These are phyloP conservation scores for Dryobota labecula DNA, from an alignment of 2,888 invertebrate genomes.

Conservation along the genomic window DNA sequence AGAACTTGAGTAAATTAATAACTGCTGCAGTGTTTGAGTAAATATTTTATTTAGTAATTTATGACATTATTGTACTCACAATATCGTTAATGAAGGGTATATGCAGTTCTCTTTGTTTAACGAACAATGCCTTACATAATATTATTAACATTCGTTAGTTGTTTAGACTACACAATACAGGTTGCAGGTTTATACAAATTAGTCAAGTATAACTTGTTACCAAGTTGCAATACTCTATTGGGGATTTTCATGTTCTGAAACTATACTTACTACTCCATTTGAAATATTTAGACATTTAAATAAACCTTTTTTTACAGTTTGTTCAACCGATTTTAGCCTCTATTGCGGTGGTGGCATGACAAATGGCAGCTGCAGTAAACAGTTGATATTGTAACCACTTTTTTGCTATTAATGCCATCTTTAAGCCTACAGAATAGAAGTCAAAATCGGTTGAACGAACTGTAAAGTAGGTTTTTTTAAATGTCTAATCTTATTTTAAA, in stretches of 20 bases:
- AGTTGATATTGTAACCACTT: too few relatives aligned
- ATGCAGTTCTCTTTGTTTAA: constrained; percentile 46
- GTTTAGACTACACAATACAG: constrained; percentile 10
- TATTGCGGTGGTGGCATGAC: too few relatives aligned
- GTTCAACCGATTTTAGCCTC: too few relatives aligned
- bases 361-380: too few relatives aligned
- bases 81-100: constrained; percentile 46
- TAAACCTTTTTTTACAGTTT: too few relatives aligned
- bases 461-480: too few relatives aligned
- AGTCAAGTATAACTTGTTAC: constrained; percentile 8
- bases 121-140: constrained; percentile 48
- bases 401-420: too few relatives aligned
- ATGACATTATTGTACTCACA: constrained; percentile 36
- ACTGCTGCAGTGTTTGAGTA: constrained; percentile 38
- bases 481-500: too few relatives aligned
- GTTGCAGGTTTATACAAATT: constrained; percentile 6
- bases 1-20: constrained; percentile 53
- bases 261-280: background rate
- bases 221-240: background rate
- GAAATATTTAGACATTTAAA: too few relatives aligned
- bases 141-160: constrained; percentile 40
- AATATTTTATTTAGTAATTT: constrained; percentile 56
- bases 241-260: background rate
- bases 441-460: too few relatives aligned
- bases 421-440: too few relatives aligned